Evolutionary conservation across 2,113 vertebrate species (phyloP).

Genomic region (rat (Rattus norvegicus)): DNA sequence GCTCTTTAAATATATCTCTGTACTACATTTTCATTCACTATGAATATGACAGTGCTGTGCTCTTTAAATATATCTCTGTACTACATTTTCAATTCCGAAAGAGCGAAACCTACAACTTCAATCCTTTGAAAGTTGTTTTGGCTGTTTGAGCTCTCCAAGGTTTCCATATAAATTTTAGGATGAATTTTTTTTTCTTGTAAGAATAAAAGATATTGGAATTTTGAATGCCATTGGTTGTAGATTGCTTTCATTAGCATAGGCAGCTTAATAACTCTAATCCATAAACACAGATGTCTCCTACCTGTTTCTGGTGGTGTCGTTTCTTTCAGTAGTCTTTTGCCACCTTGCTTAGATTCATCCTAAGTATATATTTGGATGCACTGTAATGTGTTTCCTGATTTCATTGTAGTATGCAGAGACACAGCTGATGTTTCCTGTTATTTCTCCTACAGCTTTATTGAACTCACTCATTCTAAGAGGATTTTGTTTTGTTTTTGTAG

Average conservation of each 20-base stretch:
- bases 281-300: not conserved
- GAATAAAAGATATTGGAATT: not conserved
- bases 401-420: not conserved
- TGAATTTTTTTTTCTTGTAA: not conserved
- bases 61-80: not conserved
- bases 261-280: not conserved
- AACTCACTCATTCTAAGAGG: not conserved
- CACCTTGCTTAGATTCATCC: not conserved
- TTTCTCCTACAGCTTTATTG: not conserved
- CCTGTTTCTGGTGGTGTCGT: not conserved
- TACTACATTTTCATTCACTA: not conserved
- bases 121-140: not conserved
- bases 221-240: not conserved
- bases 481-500: not conserved
- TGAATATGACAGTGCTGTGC: not conserved
- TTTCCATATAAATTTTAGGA: not conserved
- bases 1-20: not conserved
- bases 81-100: not conserved
- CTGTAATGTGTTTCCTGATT: not conserved
- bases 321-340: not conserved
- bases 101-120: not conserved
- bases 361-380: not conserved
- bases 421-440: not conserved
- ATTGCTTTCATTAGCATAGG: not conserved
- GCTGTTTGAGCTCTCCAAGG: not conserved